phyloP scores from a whole-genome alignment of 2,113 vertebrate species.

The Myodes glareolus region DNA sequence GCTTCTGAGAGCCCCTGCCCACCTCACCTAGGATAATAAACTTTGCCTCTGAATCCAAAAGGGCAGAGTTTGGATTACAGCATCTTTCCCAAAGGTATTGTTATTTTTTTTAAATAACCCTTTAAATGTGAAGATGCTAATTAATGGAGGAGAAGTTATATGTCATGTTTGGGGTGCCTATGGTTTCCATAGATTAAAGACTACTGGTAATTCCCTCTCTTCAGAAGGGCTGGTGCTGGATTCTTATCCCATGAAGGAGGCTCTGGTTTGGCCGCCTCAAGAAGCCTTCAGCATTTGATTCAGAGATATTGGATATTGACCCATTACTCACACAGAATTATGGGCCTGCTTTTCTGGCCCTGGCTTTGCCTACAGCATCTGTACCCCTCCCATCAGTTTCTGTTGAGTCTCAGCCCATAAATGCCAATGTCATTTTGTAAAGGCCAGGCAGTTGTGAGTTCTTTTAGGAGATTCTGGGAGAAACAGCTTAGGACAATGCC shows the following conservation, averaged over 20 bases:
- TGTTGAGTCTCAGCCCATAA: conserved; percentile 81
- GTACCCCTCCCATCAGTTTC: conserved; percentile 61
- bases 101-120: conserved; percentile 46
- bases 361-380: conserved; percentile 64
- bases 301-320: conserved; percentile 86
- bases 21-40: conserved; percentile 79
- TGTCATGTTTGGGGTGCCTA: conserved; percentile 74
- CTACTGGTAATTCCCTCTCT: conserved; percentile 79
- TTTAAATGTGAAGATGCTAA: conserved; percentile 83
- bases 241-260: conserved; percentile 84
- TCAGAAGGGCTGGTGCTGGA: conserved; percentile 70
- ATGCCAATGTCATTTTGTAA: conserved; percentile 83
- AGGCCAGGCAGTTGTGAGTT: conserved; percentile 82
- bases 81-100: conserved; percentile 68
- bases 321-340: conserved; percentile 82
- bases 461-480: conserved; percentile 76
- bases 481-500: conserved; percentile 72
- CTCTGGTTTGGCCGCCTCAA: conserved; percentile 84
- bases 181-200: conserved; percentile 84
- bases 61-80: conserved; percentile 71
- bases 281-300: conserved; percentile 86
- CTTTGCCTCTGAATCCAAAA: conserved; percentile 75
- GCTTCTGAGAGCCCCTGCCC: conserved; percentile 73
- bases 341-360: conserved; percentile 76
- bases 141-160: conserved; percentile 82